Evolutionary conservation across 1,140 invertebrate species (phyloP), one percentile per base, ranked within the genome.

Genomic region (Metaphire vulgaris): DNA sequence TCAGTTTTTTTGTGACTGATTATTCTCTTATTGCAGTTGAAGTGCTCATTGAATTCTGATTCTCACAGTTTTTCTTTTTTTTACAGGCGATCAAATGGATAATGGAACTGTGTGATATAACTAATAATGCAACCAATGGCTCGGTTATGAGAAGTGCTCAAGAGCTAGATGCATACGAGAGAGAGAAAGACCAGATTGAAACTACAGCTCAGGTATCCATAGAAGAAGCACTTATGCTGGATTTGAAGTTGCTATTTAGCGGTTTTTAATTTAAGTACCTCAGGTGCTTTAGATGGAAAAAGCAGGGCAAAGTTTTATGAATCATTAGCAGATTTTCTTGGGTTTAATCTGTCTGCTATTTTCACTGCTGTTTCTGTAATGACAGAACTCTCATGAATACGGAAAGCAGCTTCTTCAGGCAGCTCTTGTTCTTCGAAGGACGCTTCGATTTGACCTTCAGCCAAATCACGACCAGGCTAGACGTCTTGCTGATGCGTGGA

Each of bases 351-450:
- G n/a, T n/a, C n/a, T n/a, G n/a, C n/a, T n/a, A n/a, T n/a, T n/a
- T n/a, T n/a, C n/a, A n/a, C n/a, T n/a, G n/a, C n/a, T n/a, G n/a
- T n/a, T n/a, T n/a, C n/a, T n/a, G n/a, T n/a, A 21, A 74, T 82
- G 84, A 21, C 80, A 92, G 92, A 90, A 90, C 33, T 92, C 92
- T 1, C 92, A 91, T 81, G 90, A 92, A 72, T 93, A 92, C 81
- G 92, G 92, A 1, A 91, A 90, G 81, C 91, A 92, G 85, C 83
- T 92, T 72, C 85, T 92, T 15, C 90, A 91, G 80, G 92, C 91
- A 16, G 90, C 91, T n/a, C 85, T 91, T 65, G 88, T 91, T n/a
- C 81, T 93, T 21, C 84, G 92, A 72, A 89, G 91, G 69, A 92
- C 91, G 29, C 91, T 91, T 82, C 90, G 91, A 81, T 84, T 91